Conservation (phyloP, 2,113 vertebrate genomes). For the Daphoenositta chrysoptera region DNA sequence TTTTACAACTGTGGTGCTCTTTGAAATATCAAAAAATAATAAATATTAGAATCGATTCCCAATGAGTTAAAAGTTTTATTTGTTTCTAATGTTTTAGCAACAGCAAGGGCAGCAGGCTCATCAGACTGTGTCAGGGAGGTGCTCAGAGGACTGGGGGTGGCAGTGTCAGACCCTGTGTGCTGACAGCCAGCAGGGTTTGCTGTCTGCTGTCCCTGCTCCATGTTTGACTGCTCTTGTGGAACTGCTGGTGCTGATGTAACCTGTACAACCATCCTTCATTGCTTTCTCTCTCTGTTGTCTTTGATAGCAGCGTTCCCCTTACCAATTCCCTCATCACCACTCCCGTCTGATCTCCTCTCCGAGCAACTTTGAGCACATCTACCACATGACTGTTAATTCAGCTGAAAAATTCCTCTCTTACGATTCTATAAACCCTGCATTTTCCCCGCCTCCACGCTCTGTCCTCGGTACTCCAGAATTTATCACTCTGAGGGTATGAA, state of each 20-base stretch:
- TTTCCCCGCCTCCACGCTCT: conserved; percentile 76
- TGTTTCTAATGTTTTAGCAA: conserved; percentile 32
- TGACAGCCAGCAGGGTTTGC: conserved; percentile 13
- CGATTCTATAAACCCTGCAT: conserved; percentile 76
- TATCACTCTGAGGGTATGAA: conserved; percentile 80
- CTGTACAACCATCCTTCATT: conserved; percentile 47
- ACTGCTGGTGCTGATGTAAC: neutral
- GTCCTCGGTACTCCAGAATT: conserved; percentile 76
- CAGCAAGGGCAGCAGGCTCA: neutral
- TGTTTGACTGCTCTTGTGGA: neutral
- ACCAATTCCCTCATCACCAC: conserved; percentile 76
- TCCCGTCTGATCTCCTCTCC: conserved; percentile 83
- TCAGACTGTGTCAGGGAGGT: conserved; percentile 7
- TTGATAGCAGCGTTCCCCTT: conserved; percentile 79
- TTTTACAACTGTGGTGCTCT: conserved; percentile 51
- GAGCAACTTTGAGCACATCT: conserved; percentile 88
- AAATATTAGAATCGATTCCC: conserved; percentile 52
- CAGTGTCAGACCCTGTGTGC: neutral
- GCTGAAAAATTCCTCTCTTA: conserved; percentile 85
- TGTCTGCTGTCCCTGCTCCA: neutral
- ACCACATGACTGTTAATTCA: conserved; percentile 89
- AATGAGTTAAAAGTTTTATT: conserved; percentile 61
- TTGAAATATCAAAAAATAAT: conserved; percentile 57
- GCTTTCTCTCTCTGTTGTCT: conserved; percentile 70
- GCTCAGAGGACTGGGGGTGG: conserved; percentile 24